Conservation (phyloP, 2,888 invertebrate species). For the Synanthedon vespiformis region DNA sequence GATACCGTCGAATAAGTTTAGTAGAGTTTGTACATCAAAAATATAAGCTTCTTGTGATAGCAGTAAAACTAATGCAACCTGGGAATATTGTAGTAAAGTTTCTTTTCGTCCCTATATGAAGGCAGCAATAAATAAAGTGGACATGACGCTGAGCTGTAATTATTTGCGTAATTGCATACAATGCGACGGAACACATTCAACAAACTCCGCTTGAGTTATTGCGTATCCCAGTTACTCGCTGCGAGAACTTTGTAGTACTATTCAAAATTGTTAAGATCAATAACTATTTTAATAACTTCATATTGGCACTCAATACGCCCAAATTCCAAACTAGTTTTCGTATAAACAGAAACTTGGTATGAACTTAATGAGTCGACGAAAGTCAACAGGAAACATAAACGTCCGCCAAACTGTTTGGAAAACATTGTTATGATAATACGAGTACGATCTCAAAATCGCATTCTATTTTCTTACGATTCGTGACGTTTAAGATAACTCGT, state of each 20-base stretch:
- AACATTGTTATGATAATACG: slow-evolving; percentile 33
- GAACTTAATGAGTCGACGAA: slow-evolving; percentile 48
- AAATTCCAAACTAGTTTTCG: too few species aligned
- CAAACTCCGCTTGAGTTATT: slow-evolving; percentile 37
- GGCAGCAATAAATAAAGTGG: slow-evolving; percentile 31
- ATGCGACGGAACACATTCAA: slow-evolving; percentile 28
- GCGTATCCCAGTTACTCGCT: slow-evolving; percentile 30
- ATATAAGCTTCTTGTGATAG: background rate
- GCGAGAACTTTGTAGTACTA: background rate
- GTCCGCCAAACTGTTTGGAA: slow-evolving; percentile 26
- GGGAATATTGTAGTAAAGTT: slow-evolving; percentile 31
- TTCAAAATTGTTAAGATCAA: slow-evolving; percentile 2
- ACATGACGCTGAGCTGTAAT: slow-evolving; percentile 51
- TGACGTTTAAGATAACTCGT: slow-evolving; percentile 7
- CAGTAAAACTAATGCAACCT: slow-evolving; percentile 2
- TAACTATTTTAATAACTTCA: slow-evolving; percentile 3
- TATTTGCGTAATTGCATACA: slow-evolving; percentile 56
- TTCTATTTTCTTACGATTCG: slow-evolving; percentile 21
- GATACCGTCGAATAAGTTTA: too few species aligned
- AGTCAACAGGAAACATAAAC: slow-evolving; percentile 34
- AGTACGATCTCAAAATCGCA: slow-evolving; percentile 11
- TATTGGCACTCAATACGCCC: too few species aligned
- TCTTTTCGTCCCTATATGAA: slow-evolving; percentile 27
- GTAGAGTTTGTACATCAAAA: too few species aligned
- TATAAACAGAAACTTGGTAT: slow-evolving; percentile 35